These are phyloP conservation scores for Casuarius casuarius DNA, from an alignment of 2,113 vertebrate species.

Conservation along the genomic window DNA sequence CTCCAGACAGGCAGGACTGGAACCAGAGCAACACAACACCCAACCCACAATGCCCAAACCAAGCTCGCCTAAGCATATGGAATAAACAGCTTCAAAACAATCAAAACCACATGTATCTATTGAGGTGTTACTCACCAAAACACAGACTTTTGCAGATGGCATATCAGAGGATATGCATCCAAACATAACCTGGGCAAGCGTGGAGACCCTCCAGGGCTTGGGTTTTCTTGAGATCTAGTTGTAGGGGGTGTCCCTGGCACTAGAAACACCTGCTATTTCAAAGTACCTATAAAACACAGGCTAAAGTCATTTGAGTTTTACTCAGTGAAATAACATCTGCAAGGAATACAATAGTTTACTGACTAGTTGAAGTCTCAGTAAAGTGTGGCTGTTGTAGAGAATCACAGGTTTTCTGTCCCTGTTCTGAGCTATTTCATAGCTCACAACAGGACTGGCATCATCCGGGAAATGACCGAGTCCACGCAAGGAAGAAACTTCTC, in stretches of 20 bases:
- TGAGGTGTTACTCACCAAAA: neutral
- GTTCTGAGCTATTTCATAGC: neutral
- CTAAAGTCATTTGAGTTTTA: neutral
- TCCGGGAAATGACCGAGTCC: neutral
- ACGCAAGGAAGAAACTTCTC: neutral
- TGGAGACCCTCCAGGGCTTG: neutral
- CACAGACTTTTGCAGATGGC: neutral
- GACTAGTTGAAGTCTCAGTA: neutral
- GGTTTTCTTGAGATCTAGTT: neutral
- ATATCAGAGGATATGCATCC: neutral
- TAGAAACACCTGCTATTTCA: neutral
- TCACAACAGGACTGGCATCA: neutral
- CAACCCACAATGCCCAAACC: neutral
- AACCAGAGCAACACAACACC: neutral
- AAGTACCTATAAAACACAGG: fast-evolving
- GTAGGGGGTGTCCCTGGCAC: neutral
- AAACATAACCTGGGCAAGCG: neutral
- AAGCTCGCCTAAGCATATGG: fast-evolving
- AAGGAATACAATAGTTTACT: neutral
- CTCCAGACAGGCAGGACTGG: neutral
- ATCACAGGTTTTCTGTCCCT: neutral
- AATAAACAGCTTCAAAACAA: neutral
- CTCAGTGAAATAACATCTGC: neutral
- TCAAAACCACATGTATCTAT: neutral
- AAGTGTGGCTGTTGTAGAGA: neutral